Base-by-base conservation (phyloP, 2,113 vertebrate species). In the Sarotherodon lohbergeri region DNA sequence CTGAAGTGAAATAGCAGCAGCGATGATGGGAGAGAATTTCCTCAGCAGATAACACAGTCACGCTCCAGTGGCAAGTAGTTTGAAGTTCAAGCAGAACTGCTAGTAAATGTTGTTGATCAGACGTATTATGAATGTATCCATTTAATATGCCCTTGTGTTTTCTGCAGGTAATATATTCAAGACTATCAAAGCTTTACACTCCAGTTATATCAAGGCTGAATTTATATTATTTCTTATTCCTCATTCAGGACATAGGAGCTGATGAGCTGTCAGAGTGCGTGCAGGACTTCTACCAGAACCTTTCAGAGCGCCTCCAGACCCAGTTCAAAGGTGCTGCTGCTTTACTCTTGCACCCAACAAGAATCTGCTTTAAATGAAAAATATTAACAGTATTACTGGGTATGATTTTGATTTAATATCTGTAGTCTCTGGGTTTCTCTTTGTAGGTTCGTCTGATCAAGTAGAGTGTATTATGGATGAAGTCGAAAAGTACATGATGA, bases 211-310 rank as follows among this genome's bases (percentile, higher is more conserved):
- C 19, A 66, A 76, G 27, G 71, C 14, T 79, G 11, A 87, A 32
- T 27, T 52, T 22, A 24, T 24, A 68, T 83, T 56, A 5, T 11
- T 57, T 80, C 76, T 63, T 1, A 5, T 43, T 85, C 4, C 8
- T 78, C 63, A 7, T 88, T 94, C 73, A 97, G 96, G 94, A 96
- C 84, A 92, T 97, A 48, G 97, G 95, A 73, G 97, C 98, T 46
- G 98, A 99, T 84, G 98, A 99, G 5, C 97, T 98, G 55, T 99
- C 98, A 1, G 99, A 99, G 6, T 98, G 95, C 76, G 97, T 98
- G 56, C 98, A 99, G 93, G 98, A 99, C 82, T 99, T 99, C 92
- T 99, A 99, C 93, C 99, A 99, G 79, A 98, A 90, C n/a, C 95
- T 98, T 48, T 97, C 98, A 1, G 98, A 99, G 5, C 97, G 96